Percentiles rank a stretch among this genome's conserved stretches.
Evolutionary conservation across 2,888 invertebrate species (phyloP).

Genomic region (Anthrax anthrax): DNA sequence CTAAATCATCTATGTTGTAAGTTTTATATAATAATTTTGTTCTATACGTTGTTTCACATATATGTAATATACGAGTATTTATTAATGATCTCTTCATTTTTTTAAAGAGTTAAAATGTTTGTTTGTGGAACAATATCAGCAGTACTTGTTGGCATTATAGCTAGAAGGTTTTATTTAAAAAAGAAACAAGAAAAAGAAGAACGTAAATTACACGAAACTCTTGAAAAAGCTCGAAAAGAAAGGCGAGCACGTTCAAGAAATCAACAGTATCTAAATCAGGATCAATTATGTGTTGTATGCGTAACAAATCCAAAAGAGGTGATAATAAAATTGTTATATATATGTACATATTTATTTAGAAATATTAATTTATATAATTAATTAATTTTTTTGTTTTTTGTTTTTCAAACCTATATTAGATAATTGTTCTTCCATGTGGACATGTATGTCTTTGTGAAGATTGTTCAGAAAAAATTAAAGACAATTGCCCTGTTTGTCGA

Average conservation of each 20-base stretch:
- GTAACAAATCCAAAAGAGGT: constrained; percentile 70
- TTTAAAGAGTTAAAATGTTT: constrained; percentile 39
- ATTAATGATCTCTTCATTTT: not conserved
- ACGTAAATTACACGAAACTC: constrained; percentile 40
- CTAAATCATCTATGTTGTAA: constrained; percentile 53
- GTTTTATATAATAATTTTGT: constrained; percentile 7
- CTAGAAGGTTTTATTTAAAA: constrained; percentile 38
- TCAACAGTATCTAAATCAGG: constrained; percentile 38
- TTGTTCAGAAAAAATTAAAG: constrained; percentile 57
- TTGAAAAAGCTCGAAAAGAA: constrained; percentile 50
- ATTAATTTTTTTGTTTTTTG: constrained; percentile 3
- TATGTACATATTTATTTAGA: not conserved
- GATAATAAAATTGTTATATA: constrained; percentile 5
- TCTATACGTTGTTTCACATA: too few species aligned
- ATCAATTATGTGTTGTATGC: constrained; percentile 74
- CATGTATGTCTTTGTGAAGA: constrained; percentile 83
- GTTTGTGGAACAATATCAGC: constrained; percentile 42
- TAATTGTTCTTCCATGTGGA: constrained; percentile 75
- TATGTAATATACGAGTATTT: too few species aligned
- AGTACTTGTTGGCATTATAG: constrained; percentile 38
- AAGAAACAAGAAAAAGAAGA: constrained; percentile 43
- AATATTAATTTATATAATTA: not conserved
- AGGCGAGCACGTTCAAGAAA: constrained; percentile 47
- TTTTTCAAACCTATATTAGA: constrained; percentile 39
- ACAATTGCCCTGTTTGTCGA: constrained; percentile 69